Conservation (phyloP, 92 coral and sea anemone genomes). For the Porites cylindrica region DNA sequence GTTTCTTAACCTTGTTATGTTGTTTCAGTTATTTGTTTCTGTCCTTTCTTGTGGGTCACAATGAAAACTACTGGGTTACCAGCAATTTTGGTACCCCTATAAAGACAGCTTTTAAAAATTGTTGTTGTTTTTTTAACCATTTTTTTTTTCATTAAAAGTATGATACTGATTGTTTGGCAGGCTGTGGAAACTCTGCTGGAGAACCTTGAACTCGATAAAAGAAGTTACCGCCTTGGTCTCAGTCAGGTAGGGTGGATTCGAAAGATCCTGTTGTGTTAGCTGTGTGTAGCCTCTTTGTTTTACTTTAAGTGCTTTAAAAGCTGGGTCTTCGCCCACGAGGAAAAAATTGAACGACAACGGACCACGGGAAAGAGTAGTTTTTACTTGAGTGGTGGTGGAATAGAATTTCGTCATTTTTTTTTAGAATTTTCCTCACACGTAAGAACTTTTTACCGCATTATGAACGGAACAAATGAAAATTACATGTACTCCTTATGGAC, state of each 20-base stretch:
- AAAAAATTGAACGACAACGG: background rate
- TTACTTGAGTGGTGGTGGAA: no score
- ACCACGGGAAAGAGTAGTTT: no score
- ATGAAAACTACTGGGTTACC: background rate
- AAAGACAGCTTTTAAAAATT: no score
- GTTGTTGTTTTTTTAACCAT: background rate
- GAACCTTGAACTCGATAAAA: constrained; percentile 88
- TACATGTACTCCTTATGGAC: no score
- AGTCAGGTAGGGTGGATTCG: constrained; percentile 81
- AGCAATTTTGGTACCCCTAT: no score
- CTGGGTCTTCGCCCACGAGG: background rate
- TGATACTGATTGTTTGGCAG: constrained; percentile 44
- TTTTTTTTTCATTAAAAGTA: no score
- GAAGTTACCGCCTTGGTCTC: constrained; percentile 92
- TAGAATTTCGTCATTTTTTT: no score
- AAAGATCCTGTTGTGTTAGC: background rate
- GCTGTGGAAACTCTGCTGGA: constrained; percentile 89
- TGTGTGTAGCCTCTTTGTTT: background rate
- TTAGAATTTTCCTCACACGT: no score
- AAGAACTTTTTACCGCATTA: no score
- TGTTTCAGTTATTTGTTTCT: no score
- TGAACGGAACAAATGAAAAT: no score
- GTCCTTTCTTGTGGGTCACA: background rate
- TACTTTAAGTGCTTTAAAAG: background rate
- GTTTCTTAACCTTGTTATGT: no score